Evolutionary conservation across 1,140 invertebrate species (phyloP).

Genomic region (Holotrichia oblita): DNA sequence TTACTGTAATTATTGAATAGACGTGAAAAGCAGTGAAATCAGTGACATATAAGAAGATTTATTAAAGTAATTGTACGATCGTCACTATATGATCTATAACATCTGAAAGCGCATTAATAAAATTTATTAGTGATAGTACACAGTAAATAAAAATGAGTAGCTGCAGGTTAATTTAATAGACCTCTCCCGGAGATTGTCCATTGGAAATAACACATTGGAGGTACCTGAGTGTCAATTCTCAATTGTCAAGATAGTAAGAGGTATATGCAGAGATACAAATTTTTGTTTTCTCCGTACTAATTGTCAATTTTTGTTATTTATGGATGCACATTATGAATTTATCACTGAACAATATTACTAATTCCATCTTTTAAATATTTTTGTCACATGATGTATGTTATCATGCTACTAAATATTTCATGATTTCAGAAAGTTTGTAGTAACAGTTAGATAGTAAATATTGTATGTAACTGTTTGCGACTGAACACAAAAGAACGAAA

Average conservation of each 20-base stretch:
- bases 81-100: background rate
- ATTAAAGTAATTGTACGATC: background rate
- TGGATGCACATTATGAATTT: background rate
- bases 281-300: background rate
- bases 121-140: background rate
- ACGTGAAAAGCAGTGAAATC: too few species aligned
- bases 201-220: background rate
- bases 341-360: background rate
- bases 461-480: too few species aligned
- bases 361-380: background rate
- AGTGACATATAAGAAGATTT: too few species aligned
- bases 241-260: background rate
- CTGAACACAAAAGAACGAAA: background rate
- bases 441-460: background rate
- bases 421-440: too few species aligned
- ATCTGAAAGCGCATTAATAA: background rate
- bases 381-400: background rate
- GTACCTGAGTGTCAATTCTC: background rate
- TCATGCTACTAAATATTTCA: background rate
- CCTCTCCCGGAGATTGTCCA: background rate
- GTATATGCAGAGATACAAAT: background rate
- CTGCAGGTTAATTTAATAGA: background rate
- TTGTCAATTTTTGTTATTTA: background rate
- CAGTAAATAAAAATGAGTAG: conserved; percentile 7
- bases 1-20: too few species aligned